Base-by-base conservation (phyloP, 1,140 invertebrate genomes). In the Pseudomyrmex concolor region DNA sequence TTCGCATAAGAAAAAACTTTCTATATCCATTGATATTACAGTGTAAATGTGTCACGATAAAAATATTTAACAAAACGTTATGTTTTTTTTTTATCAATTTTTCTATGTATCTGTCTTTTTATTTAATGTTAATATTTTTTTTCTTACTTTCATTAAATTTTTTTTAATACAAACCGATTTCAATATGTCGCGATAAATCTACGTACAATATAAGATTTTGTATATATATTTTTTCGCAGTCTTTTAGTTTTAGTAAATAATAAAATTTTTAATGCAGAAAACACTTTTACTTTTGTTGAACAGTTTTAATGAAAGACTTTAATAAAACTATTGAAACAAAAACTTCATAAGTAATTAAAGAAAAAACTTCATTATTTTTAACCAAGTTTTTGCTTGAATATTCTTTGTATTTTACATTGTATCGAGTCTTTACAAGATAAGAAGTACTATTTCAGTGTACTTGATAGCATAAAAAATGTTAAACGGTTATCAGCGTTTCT, bases 391-490 rank as follows among this genome's bases (percentile, higher is more conserved):
- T 2, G 51, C 66, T n/a, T 5, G 9, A 63, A 45, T 48, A 57
- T 83, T 77, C 22, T 54, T 50, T 43, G 60, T 60, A 55, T 78
- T 76, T 57, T 67, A 34, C 60, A 55, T 54, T 67, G 51, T 34
- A 51, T 68, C 57, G 62, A 1, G 51, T 70, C 17, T 19, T 55
- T 19, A 9, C 9, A 54, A 50, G 83, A 87, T 83, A 88, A 84
- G 80, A 67, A 72, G 4, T 85, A 88, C 85, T 88, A 85, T 88
- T 88, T 83, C 55, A 85, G 54, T 70, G 62, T 34, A 12, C 59
- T 43, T 17, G 84, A 89, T 89, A 86, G 60, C n/a, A 34, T 63
- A 51, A 45, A 43, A 78, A 78, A 86, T 84, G 71, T 84, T 83
- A 86, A 70, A 57, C 63, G 70, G 74, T 84, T 89, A 88, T 89